Evolutionary conservation across 2,888 invertebrate genomes (phyloP).

Genomic region (Meandrusa payeni): DNA sequence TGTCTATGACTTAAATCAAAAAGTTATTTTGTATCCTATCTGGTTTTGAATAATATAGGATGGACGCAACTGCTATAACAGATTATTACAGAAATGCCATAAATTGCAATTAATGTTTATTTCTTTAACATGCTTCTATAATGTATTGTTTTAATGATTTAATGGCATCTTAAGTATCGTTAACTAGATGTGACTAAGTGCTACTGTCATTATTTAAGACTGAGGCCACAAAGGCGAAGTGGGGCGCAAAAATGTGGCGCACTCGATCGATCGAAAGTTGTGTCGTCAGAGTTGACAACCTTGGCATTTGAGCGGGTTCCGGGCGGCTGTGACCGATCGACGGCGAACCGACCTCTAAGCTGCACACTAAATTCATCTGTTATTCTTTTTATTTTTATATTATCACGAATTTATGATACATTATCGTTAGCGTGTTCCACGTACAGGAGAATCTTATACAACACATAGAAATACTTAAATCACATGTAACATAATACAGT

Average conservation of each 20-base stretch:
- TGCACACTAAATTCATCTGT: slow-evolving; percentile 34
- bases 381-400: slow-evolving; percentile 22
- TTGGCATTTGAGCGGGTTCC: slow-evolving; percentile 80
- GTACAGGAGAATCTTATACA: too few relatives aligned
- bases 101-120: too few relatives aligned
- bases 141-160: too few relatives aligned
- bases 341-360: slow-evolving; percentile 43
- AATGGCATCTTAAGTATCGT: too few relatives aligned
- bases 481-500: neutral
- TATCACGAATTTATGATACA: slow-evolving; percentile 15
- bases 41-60: too few relatives aligned
- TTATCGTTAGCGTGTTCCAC: slow-evolving; percentile 7
- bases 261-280: slow-evolving; percentile 73
- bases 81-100: too few relatives aligned
- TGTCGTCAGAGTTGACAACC: slow-evolving; percentile 79
- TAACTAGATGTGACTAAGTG: slow-evolving; percentile 24
- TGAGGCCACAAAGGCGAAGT: slow-evolving; percentile 38
- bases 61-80: too few relatives aligned
- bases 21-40: too few relatives aligned
- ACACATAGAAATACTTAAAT: neutral
- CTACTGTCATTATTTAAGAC: slow-evolving; percentile 22
- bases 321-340: slow-evolving; percentile 56
- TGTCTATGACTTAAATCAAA: too few relatives aligned
- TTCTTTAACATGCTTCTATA: too few relatives aligned
- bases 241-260: slow-evolving; percentile 75